Evolutionary conservation across 2,888 invertebrate species (phyloP).

Genomic region (Cephus nigrinus): DNA sequence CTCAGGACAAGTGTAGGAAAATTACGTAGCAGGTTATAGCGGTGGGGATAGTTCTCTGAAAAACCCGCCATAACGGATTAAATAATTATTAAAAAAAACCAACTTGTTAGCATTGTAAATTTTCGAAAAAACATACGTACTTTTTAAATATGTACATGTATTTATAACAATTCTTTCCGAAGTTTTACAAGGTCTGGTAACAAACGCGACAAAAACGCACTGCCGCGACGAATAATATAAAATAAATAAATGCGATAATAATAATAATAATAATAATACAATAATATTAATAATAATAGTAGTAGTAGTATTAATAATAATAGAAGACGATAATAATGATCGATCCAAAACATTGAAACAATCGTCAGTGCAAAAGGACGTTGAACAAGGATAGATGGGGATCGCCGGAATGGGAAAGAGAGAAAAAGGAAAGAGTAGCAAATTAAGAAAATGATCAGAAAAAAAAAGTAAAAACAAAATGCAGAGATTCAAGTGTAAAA

Average conservation of each 20-base stretch:
- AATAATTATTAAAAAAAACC: too few relatives aligned
- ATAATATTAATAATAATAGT: neutral
- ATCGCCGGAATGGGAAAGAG: slow-evolving; percentile 12
- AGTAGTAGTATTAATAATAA: slow-evolving; percentile 1
- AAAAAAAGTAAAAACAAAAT: neutral
- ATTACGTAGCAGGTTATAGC: too few relatives aligned
- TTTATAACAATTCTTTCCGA: slow-evolving; percentile 34
- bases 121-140: too few relatives aligned
- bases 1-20: neutral
- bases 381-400: slow-evolving; percentile 17
- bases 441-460: neutral
- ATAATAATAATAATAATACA: slow-evolving; percentile 16
- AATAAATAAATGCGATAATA: slow-evolving; percentile 30
- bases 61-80: too few relatives aligned
- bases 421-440: slow-evolving; percentile 13
- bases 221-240: slow-evolving; percentile 24
- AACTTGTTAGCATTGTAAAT: too few relatives aligned
- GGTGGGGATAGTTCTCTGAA: too few relatives aligned
- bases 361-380: slow-evolving; percentile 28
- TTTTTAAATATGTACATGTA: slow-evolving; percentile 35
- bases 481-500: too few relatives aligned
- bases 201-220: slow-evolving; percentile 23
- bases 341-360: slow-evolving; percentile 25
- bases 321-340: slow-evolving; percentile 21
- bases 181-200: slow-evolving; percentile 33